A percentile compares a stretch with the other conserved stretches of the same genome.
phyloP scores from a whole-genome alignment of 2,888 invertebrate genomes.

The Apotomis capreana region DNA sequence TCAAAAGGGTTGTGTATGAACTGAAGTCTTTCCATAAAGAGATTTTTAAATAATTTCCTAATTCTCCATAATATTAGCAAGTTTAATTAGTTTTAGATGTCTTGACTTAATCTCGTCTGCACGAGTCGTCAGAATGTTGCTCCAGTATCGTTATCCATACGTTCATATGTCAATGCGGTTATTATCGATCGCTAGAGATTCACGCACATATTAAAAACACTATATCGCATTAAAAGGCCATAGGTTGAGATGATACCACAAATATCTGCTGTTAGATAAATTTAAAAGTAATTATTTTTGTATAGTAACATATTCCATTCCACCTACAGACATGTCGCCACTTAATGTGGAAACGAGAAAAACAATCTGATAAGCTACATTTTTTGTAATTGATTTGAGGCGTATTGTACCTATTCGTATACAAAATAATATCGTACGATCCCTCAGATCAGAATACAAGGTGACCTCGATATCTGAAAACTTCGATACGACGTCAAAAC shows the following conservation, averaged over 20 bases:
- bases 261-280: slow-evolving; percentile 59
- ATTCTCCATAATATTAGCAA: not conserved
- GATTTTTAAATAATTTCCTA: not conserved
- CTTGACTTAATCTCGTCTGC: slow-evolving; percentile 18
- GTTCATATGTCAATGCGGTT: slow-evolving; percentile 26
- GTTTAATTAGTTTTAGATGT: slow-evolving; percentile 19
- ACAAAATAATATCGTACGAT: slow-evolving; percentile 14
- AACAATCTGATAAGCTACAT: slow-evolving; percentile 21
- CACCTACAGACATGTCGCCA: slow-evolving; percentile 31
- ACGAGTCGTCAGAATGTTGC: slow-evolving; percentile 30
- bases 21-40: too few relatives aligned
- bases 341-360: slow-evolving; percentile 21
- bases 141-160: slow-evolving; percentile 11
- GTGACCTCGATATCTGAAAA: slow-evolving; percentile 1
- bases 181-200: slow-evolving; percentile 22
- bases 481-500: not conserved
- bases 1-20: too few relatives aligned
- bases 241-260: slow-evolving; percentile 59
- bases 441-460: not conserved
- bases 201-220: slow-evolving; percentile 69
- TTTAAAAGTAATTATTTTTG: slow-evolving; percentile 65
- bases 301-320: slow-evolving; percentile 43
- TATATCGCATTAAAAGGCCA: slow-evolving; percentile 63
- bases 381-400: slow-evolving; percentile 33
- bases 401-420: slow-evolving; percentile 9